phyloP scores from a whole-genome alignment of 2,888 invertebrate genomes.

The Parelbella ahira region DNA sequence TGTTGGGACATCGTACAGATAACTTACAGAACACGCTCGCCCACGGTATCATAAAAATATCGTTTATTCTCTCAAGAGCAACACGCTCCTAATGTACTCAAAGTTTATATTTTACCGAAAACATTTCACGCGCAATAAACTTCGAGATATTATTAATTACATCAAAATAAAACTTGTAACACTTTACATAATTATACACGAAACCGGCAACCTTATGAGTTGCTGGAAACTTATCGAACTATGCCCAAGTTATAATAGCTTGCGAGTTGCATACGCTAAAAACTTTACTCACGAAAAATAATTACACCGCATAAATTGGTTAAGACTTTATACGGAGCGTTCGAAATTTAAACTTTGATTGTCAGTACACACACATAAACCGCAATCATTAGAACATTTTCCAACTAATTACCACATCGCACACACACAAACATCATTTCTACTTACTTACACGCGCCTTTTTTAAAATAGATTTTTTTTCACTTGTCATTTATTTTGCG shows the following conservation, averaged over 20 bases:
- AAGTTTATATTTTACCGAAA: constrained; percentile 7
- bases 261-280: constrained; percentile 28
- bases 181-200: constrained; percentile 26
- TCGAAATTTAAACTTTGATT: constrained; percentile 14
- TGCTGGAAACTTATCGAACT: constrained; percentile 27
- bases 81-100: constrained; percentile 13
- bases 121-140: constrained; percentile 15
- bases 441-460: constrained; percentile 24
- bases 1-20: constrained; percentile 41
- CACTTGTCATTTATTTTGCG: constrained; percentile 27
- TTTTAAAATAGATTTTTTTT: constrained; percentile 24
- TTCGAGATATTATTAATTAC: constrained; percentile 20
- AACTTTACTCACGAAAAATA: constrained; percentile 31
- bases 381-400: constrained; percentile 38
- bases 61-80: constrained; percentile 31
- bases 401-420: constrained; percentile 40
- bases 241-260: constrained; percentile 32
- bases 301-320: constrained; percentile 27
- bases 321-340: constrained; percentile 20
- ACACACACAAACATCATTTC: too few species aligned
- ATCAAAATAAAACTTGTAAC: constrained; percentile 20
- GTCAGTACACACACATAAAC: constrained; percentile 15
- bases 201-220: constrained; percentile 23
- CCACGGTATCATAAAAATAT: constrained; percentile 57
- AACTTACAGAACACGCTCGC: constrained; percentile 40